These are phyloP conservation scores for Alexandromys fortis DNA, from an alignment of 2,113 vertebrate genomes.

Conservation along the genomic window DNA sequence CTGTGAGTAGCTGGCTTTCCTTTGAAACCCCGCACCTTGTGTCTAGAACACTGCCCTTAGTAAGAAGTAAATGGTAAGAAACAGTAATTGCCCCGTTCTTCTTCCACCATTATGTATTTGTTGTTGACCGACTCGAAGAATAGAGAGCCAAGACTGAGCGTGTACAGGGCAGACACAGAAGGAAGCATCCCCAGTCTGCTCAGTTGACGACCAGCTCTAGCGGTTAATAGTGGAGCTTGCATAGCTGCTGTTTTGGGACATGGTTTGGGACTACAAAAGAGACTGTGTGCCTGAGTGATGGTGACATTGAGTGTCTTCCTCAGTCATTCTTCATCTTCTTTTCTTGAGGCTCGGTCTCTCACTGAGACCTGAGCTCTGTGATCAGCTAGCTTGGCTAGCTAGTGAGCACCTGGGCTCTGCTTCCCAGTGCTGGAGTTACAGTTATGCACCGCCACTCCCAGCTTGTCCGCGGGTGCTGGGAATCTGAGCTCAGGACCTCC, in stretches of 20 bases:
- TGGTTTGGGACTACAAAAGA: neutral
- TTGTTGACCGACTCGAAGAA: neutral
- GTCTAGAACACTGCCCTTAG: conserved; percentile 7
- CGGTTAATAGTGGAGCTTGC: fast-evolving
- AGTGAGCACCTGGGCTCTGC: too few species aligned
- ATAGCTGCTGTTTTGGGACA: neutral
- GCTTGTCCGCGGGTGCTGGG: neutral
- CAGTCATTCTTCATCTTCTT: neutral
- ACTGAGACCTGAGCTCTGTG: neutral
- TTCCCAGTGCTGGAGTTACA: neutral
- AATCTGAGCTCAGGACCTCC: neutral
- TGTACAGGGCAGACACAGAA: fast-evolving
- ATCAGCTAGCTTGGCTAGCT: too few species aligned
- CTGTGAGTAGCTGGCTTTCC: conserved; percentile 55
- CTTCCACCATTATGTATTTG: neutral
- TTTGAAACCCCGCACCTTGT: neutral
- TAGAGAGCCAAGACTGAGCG: neutral
- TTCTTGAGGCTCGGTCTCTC: neutral
- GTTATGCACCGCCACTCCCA: too few species aligned
- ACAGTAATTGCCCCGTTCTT: neutral
- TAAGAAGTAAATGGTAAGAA: conserved; percentile 30
- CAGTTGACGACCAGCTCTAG: fast-evolving
- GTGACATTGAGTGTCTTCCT: neutral
- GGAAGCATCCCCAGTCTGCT: neutral
- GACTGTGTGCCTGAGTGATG: too few species aligned